Conservation (phyloP, 2,797 vertebrate species). For the Masticophis lateralis region DNA sequence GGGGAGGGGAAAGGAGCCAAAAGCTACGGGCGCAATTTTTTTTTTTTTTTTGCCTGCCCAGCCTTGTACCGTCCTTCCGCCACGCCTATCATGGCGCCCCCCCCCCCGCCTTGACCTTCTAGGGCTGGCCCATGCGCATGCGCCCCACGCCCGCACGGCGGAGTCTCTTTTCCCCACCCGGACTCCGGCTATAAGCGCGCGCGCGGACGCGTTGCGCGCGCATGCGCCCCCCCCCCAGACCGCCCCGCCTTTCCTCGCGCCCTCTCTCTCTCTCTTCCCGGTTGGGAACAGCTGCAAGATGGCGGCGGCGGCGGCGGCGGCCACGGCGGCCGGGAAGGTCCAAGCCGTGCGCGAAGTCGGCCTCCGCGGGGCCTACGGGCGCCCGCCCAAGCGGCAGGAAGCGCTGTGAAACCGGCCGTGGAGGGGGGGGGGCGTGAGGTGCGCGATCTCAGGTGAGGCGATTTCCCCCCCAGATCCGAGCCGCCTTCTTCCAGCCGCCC, state of each 20-base stretch:
- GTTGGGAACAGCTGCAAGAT: constrained; percentile 1
- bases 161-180: accelerated
- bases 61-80: neutral
- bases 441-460: constrained; percentile 10
- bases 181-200: neutral
- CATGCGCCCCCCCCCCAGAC: neutral
- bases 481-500: no score
- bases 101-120: neutral
- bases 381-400: constrained; percentile 35
- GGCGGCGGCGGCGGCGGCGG: neutral
- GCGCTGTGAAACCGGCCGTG: constrained; percentile 17
- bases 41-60: neutral
- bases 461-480: neutral
- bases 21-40: neutral
- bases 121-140: neutral
- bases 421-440: no score
- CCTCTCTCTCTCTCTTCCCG: neutral
- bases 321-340: constrained; percentile 3
- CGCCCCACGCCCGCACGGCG: neutral
- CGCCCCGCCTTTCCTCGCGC: neutral
- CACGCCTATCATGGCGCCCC: neutral
- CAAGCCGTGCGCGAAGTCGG: constrained; percentile 41
- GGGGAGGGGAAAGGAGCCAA: no score
- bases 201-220: no score
- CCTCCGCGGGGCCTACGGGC: constrained; percentile 21